A percentile compares a stretch with the other conserved stretches of the same genome.
Evolutionary conservation across 2,888 invertebrate species (phyloP).

Genomic region (Gastrophysa polygoni): DNA sequence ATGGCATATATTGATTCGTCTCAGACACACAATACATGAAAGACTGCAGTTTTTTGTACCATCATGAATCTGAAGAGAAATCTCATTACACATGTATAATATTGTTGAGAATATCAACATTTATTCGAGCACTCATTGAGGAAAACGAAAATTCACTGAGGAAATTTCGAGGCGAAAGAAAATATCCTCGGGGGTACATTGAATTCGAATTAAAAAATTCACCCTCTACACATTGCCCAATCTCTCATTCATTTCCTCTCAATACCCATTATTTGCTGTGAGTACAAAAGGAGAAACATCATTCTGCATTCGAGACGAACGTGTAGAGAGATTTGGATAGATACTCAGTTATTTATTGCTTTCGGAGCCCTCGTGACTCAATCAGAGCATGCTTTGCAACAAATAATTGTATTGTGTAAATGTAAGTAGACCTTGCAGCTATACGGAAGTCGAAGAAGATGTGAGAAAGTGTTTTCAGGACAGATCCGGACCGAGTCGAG

Average conservation of each 20-base stretch:
- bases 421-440: slow-evolving; percentile 44
- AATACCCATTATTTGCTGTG: slow-evolving; percentile 5
- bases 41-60: too few species aligned
- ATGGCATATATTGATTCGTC: too few species aligned
- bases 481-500: slow-evolving; percentile 18
- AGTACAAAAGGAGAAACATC: slow-evolving; percentile 23
- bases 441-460: slow-evolving; percentile 19
- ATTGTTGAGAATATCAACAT: not conserved
- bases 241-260: not conserved
- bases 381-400: slow-evolving; percentile 37
- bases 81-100: not conserved
- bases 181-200: not conserved
- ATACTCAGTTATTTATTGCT: slow-evolving; percentile 35
- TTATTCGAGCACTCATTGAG: not conserved
- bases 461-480: slow-evolving; percentile 8
- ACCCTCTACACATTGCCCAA: not conserved
- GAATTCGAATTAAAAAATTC: not conserved
- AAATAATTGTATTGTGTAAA: slow-evolving; percentile 50
- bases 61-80: too few species aligned
- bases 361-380: slow-evolving; percentile 32
- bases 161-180: not conserved
- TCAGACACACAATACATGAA: too few species aligned
- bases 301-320: slow-evolving; percentile 21
- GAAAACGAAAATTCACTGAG: not conserved
- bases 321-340: slow-evolving; percentile 24